A percentile compares a stretch with the other conserved stretches of the same genome.
Evolutionary conservation across 2,113 vertebrate genomes (phyloP).

Genomic region (Anolis sagrei): DNA sequence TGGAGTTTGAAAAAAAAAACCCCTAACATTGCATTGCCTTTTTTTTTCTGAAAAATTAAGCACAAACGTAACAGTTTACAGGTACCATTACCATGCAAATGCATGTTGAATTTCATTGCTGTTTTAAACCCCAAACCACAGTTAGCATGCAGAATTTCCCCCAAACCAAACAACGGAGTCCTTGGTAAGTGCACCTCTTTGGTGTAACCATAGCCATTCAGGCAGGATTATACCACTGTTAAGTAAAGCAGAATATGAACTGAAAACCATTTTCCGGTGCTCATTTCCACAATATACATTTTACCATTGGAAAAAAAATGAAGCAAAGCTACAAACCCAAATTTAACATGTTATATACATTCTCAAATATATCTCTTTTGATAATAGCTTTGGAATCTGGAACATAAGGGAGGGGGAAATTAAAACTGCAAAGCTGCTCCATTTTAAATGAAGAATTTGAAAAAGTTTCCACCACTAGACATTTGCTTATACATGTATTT

Average conservation of each 20-base stretch:
- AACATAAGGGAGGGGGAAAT: slow-evolving; percentile 72
- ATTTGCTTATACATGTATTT: slow-evolving; percentile 20
- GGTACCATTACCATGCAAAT: slow-evolving; percentile 77
- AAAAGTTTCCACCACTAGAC: slow-evolving; percentile 79
- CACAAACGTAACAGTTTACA: slow-evolving; percentile 65
- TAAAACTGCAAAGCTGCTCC: slow-evolving; percentile 78
- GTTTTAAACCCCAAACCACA: slow-evolving; percentile 66
- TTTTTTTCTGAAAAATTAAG: slow-evolving; percentile 69
- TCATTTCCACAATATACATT: slow-evolving; percentile 74
- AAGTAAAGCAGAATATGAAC: slow-evolving; percentile 64
- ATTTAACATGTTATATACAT: slow-evolving; percentile 72
- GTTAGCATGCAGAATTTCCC: slow-evolving; percentile 75
- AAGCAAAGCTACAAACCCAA: slow-evolving; percentile 52
- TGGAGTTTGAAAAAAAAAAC: slow-evolving; percentile 64
- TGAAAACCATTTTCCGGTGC: slow-evolving; percentile 59
- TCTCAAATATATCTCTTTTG: slow-evolving; percentile 73
- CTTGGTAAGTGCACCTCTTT: slow-evolving; percentile 74
- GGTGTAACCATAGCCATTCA: slow-evolving; percentile 67
- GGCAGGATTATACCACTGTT: slow-evolving; percentile 71
- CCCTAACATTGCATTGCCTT: slow-evolving; percentile 54
- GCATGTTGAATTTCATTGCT: slow-evolving; percentile 67
- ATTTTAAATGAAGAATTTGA: slow-evolving; percentile 74
- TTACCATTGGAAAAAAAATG: slow-evolving; percentile 62
- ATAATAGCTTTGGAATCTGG: slow-evolving; percentile 74
- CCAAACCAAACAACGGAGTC: slow-evolving; percentile 58